Evolutionary conservation across 2,113 vertebrate genomes (phyloP).

Genomic region (Eretmochelys imbricata): DNA sequence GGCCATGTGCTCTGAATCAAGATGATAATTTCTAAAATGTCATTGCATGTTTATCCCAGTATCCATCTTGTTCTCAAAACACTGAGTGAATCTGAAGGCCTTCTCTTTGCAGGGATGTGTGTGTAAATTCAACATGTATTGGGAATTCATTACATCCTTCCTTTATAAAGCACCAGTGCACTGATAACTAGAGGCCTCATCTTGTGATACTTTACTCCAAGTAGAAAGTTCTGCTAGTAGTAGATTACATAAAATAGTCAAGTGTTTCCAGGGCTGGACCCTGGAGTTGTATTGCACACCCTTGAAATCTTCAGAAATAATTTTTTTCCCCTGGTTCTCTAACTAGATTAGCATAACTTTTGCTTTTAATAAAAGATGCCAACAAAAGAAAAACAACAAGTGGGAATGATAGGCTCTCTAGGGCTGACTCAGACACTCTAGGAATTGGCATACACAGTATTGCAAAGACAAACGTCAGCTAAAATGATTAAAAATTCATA

Average conservation of each 20-base stretch:
- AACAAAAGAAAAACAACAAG: neutral
- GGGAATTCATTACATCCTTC: accelerated
- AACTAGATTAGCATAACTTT: neutral
- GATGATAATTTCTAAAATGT: neutral
- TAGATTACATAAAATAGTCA: neutral
- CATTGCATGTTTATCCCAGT: neutral
- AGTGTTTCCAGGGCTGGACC: neutral
- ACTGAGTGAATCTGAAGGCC: neutral
- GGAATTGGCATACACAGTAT: neutral
- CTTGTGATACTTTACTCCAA: accelerated
- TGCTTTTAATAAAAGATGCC: neutral
- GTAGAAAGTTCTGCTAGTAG: neutral
- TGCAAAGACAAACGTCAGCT: neutral
- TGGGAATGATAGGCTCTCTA: neutral
- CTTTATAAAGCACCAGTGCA: neutral
- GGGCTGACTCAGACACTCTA: neutral
- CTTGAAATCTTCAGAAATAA: neutral
- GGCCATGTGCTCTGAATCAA: neutral
- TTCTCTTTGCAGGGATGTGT: neutral
- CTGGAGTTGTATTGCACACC: neutral
- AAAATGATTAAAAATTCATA: conserved; percentile 15
- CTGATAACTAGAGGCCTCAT: neutral
- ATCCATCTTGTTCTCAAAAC: neutral
- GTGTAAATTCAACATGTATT: neutral
- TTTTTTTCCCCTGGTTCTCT: neutral